phyloP scores from a whole-genome alignment of 2,888 invertebrate genomes.

The Tachina fera region DNA sequence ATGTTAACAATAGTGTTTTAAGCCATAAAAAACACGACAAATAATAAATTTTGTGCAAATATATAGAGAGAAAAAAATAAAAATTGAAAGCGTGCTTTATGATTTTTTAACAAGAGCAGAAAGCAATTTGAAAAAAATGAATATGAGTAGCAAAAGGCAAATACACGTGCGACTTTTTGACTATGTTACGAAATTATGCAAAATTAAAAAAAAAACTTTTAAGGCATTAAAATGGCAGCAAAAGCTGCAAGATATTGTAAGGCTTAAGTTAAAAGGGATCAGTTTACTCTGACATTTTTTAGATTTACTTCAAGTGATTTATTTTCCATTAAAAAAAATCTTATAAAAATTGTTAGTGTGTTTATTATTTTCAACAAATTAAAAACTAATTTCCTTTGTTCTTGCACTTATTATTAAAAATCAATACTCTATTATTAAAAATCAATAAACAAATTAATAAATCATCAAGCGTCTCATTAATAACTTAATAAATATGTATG shows the following conservation, averaged over 20 bases:
- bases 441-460: conserved; percentile 32
- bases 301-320: too few relatives aligned
- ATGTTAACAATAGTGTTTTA: conserved; percentile 45
- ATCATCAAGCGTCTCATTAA: conserved; percentile 42
- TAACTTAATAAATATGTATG: conserved; percentile 48
- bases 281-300: not conserved
- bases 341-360: too few relatives aligned
- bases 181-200: conserved; percentile 35
- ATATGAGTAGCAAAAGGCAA: not conserved
- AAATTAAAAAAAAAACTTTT: not conserved
- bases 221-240: not conserved
- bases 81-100: conserved; percentile 61
- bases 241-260: not conserved
- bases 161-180: conserved; percentile 63
- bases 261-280: not conserved
- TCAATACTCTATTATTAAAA: not conserved
- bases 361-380: too few relatives aligned
- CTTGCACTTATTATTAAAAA: conserved; percentile 17
- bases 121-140: not conserved
- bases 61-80: conserved; percentile 15
- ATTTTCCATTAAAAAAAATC: too few relatives aligned
- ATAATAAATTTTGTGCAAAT: conserved; percentile 45
- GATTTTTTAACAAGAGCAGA: conserved; percentile 53
- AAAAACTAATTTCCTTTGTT: not conserved
- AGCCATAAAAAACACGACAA: conserved; percentile 54